Evolutionary conservation across 1,140 invertebrate genomes (phyloP).

Genomic region (Drosophila asahinai): DNA sequence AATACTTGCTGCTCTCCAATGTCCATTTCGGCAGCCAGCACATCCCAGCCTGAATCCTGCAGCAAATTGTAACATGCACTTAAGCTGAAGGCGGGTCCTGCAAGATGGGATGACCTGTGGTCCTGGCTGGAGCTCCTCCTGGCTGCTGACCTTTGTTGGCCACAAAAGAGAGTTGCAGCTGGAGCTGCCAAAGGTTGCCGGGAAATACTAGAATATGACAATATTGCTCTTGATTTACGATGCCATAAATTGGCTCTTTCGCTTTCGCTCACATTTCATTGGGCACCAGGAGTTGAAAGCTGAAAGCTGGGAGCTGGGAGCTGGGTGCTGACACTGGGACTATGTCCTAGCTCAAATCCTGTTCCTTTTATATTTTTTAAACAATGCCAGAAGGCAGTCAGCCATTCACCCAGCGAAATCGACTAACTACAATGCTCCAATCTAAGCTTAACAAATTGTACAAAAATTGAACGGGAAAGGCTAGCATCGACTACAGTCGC

Average conservation of each 20-base stretch:
- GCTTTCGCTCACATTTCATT: slow-evolving; percentile 54
- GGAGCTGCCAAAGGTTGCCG: slow-evolving; percentile 35
- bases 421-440: neutral
- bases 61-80: neutral
- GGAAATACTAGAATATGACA: slow-evolving; percentile 67
- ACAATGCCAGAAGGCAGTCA: slow-evolving; percentile 4
- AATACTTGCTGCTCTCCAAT: neutral
- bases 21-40: neutral
- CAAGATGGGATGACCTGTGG: slow-evolving; percentile 1
- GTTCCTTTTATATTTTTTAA: slow-evolving; percentile 9
- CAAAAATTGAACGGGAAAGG: neutral
- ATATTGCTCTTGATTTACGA: slow-evolving; percentile 76
- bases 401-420: too few relatives aligned
- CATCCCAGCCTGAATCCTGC: neutral
- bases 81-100: neutral
- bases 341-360: neutral
- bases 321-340: neutral
- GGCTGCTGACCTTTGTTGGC: slow-evolving; percentile 16
- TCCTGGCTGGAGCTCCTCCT: neutral
- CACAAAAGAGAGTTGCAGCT: slow-evolving; percentile 28
- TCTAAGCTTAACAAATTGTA: neutral
- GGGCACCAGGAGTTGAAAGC: neutral
- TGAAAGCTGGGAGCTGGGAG: neutral
- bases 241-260: slow-evolving; percentile 71
- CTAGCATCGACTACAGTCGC: too few relatives aligned